phyloP scores from a whole-genome alignment of 92 coral and sea anemone genomes.

The Bergia puertoricense region DNA sequence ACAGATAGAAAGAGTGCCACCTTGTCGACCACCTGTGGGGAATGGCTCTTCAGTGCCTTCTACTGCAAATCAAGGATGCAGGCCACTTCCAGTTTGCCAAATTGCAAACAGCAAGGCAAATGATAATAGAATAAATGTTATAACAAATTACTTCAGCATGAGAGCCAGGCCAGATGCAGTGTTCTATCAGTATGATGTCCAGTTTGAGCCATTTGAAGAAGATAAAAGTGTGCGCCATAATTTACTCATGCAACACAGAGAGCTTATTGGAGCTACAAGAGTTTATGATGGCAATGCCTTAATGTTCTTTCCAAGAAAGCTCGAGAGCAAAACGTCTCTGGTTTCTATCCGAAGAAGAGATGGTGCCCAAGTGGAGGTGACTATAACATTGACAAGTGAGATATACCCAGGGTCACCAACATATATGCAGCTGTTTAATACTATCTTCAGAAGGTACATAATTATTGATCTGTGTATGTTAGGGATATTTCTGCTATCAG shows the following conservation, averaged over 20 bases:
- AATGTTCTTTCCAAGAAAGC: neutral
- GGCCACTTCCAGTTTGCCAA: neutral
- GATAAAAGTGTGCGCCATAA: neutral
- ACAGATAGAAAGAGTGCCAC: neutral
- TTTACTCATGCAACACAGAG: neutral
- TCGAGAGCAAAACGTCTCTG: neutral
- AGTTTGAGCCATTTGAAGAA: slow-evolving; percentile 22
- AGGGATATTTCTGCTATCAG: neutral
- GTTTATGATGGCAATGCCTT: slow-evolving; percentile 9
- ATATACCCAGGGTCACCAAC: slow-evolving; percentile 18
- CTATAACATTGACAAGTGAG: neutral
- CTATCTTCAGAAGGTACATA: neutral
- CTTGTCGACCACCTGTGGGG: neutral
- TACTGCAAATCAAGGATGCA: neutral
- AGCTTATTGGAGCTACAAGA: neutral
- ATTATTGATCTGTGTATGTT: neutral
- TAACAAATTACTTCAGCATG: neutral
- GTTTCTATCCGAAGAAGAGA: neutral
- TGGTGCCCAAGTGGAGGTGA: neutral
- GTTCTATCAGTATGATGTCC: slow-evolving; percentile 15
- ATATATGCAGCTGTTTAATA: neutral
- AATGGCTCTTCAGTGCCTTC: neutral
- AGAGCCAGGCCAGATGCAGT: slow-evolving; percentile 9
- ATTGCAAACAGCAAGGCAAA: neutral
- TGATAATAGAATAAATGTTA: neutral